phyloP scores from a whole-genome alignment of 2,888 invertebrate genomes.

The Theretra japonica region DNA sequence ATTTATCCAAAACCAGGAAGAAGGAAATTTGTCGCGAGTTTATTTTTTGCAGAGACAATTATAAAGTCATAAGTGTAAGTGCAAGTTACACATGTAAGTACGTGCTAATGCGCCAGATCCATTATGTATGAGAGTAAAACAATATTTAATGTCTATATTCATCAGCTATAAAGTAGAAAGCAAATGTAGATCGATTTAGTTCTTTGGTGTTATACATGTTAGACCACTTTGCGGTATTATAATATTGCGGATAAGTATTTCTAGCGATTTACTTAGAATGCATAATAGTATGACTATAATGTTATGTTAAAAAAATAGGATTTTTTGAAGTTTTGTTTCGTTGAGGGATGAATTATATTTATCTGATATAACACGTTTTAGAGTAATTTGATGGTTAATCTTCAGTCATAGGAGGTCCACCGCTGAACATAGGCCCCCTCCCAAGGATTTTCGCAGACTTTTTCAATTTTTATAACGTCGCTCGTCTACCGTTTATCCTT shows the following conservation, averaged over 20 bases:
- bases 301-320: neutral
- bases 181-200: neutral
- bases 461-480: too few relatives aligned
- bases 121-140: neutral
- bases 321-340: too few relatives aligned
- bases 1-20: neutral
- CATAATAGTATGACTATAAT: neutral
- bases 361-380: too few relatives aligned
- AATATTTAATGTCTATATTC: constrained; percentile 16
- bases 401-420: too few relatives aligned
- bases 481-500: too few relatives aligned
- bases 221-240: neutral
- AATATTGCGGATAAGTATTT: neutral
- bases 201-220: neutral
- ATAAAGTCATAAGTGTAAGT: neutral
- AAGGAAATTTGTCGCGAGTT: neutral
- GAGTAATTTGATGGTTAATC: too few relatives aligned
- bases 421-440: too few relatives aligned
- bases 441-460: too few relatives aligned
- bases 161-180: constrained; percentile 1
- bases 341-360: too few relatives aligned
- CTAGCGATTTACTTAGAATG: neutral
- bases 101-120: constrained; percentile 10
- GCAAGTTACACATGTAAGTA: constrained; percentile 8
- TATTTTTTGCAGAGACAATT: constrained; percentile 5